Conservation (phyloP, 2,797 vertebrate genomes). For the Xenentodon cancila region DNA sequence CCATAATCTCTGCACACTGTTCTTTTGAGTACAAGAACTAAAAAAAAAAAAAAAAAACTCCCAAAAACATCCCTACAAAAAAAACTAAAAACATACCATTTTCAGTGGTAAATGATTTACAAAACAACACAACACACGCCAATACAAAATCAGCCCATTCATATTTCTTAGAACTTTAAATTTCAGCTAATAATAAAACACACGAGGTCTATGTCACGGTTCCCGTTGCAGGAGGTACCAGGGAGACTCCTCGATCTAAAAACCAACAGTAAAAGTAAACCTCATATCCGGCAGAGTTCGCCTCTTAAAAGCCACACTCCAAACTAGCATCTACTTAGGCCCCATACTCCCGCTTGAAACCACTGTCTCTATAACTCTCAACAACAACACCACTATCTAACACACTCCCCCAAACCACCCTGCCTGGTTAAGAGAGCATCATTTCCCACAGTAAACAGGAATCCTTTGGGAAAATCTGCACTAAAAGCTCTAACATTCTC, state of each 20-base stretch:
- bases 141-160: no score
- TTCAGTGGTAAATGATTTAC: no score
- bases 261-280: constrained; percentile 19
- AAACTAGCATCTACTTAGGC: constrained; percentile 55
- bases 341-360: constrained; percentile 30
- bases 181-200: not conserved
- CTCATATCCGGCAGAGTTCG: constrained; percentile 40
- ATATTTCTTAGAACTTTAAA: not conserved
- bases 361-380: constrained; percentile 41
- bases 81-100: no score
- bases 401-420: constrained; percentile 43
- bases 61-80: no score
- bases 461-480: not conserved
- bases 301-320: constrained; percentile 68
- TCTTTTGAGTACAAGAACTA: not conserved
- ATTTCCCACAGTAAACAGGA: not conserved
- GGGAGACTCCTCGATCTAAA: constrained; percentile 15
- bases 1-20: constrained; percentile 7
- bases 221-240: constrained; percentile 7
- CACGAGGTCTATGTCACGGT: not conserved
- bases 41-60: not conserved
- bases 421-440: constrained; percentile 60
- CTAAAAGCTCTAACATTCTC: constrained; percentile 9
- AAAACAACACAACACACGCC: no score
- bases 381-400: constrained; percentile 25